Evolutionary conservation across 2,113 vertebrate genomes (phyloP), one percentile per base, ranked within the genome.

Genomic region (Sterna hirundo): DNA sequence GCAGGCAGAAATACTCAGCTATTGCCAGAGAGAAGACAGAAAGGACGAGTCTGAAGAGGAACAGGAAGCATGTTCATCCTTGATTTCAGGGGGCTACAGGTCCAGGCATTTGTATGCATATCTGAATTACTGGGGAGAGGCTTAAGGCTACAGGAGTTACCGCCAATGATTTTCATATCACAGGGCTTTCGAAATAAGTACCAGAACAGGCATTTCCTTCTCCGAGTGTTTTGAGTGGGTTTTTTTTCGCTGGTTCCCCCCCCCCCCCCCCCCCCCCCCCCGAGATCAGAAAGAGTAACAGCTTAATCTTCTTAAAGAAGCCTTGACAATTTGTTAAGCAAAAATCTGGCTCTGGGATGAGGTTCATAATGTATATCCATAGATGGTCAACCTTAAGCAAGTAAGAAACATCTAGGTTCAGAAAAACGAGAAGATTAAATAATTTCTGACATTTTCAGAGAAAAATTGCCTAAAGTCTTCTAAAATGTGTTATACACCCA

Each of bases 121-220:
- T 79, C 69, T 36, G 54, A 90, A 71, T 29, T 84, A 88, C 38
- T 3, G 5, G 42, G 47, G 42, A 83, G 32, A 93, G 6, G 23
- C 52, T 79, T 32, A 25, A 94, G 84, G 82, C 57, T 94, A 29
- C 22, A 54, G 46, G 86, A 94, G 71, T 71, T 75, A 87, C 44
- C 0, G 1, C 61, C 52, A 77, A 57, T 38, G 57, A 94, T 95
- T 96, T 92, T 70, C 92, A 90, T 87, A 95, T 95, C 94, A 96
- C 95, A 97, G 69, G 26, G 13, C 15, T 91, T 80, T 86, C 65
- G 62, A 65, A 94, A 34, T 61, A 86, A 93, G 52, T 57, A 88
- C 12, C 42, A 47, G 66, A 80, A 69, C 32, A 80, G 84, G 72
- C 16, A 72, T 83, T 92, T 94, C 52, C 21, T 40, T 55, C 62